These are phyloP conservation scores for Argyra leucocephala DNA, from an alignment of 2,888 invertebrate genomes.

Conservation along the genomic window DNA sequence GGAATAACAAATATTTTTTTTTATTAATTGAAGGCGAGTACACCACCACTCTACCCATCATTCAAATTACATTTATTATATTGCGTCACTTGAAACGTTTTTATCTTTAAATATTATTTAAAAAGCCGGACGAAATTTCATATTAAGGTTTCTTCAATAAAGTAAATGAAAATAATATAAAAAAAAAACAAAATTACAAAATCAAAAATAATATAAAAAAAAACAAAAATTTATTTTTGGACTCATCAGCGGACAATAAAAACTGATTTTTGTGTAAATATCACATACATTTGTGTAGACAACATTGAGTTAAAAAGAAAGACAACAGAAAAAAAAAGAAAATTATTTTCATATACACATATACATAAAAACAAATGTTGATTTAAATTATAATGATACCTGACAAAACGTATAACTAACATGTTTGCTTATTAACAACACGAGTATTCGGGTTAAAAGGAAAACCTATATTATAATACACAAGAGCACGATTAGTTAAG, in stretches of 20 bases:
- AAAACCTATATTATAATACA: too few relatives aligned
- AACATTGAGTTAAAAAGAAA: not conserved
- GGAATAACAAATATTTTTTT: not conserved
- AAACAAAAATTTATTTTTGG: not conserved
- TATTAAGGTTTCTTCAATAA: not conserved
- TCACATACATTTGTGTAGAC: not conserved
- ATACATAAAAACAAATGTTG: too few relatives aligned
- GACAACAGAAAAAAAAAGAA: not conserved
- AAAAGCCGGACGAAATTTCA: not conserved
- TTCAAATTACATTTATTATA: too few relatives aligned
- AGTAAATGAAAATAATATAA: not conserved
- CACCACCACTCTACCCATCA: too few relatives aligned
- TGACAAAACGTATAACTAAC: too few relatives aligned
- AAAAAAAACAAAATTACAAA: not conserved
- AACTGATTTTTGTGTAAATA: not conserved
- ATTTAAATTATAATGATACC: too few relatives aligned
- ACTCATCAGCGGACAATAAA: constrained; percentile 3
- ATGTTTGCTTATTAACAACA: too few relatives aligned
- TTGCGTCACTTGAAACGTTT: not conserved
- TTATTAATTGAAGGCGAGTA: too few relatives aligned
- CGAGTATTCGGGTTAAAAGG: too few relatives aligned
- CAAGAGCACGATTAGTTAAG: too few relatives aligned
- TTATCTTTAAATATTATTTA: not conserved
- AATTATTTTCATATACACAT: too few relatives aligned
- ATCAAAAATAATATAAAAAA: not conserved